phyloP scores from a whole-genome alignment of 2,113 vertebrate genomes.

The Paracanthobrama guichenoti region DNA sequence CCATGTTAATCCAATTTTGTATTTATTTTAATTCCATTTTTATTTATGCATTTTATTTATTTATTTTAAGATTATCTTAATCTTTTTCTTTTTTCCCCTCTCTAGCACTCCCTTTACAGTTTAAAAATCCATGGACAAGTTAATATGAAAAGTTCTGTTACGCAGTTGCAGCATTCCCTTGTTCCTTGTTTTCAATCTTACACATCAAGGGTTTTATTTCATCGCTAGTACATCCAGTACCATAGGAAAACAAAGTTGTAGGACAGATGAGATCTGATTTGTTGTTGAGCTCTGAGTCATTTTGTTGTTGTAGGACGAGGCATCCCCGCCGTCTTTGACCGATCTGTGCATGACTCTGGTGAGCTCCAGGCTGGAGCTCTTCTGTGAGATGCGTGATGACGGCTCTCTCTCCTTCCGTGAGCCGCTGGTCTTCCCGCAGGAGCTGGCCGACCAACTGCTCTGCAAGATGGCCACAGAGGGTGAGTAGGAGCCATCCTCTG shows the following conservation, averaged over 20 bases:
- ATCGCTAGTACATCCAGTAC: not conserved
- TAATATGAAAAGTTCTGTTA: not conserved
- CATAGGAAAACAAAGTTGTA: not conserved
- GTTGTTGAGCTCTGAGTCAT: not conserved
- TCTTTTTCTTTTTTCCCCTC: no score
- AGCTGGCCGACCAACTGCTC: conserved; percentile 93
- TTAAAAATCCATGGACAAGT: no score
- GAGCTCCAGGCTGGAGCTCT: conserved; percentile 88
- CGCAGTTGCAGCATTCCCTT: not conserved
- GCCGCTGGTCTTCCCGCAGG: conserved; percentile 93
- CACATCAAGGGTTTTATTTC: not conserved
- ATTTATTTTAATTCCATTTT: no score
- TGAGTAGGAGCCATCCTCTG: conserved; percentile 63
- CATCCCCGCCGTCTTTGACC: conserved; percentile 88
- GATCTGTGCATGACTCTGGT: conserved; percentile 93
- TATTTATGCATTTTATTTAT: no score
- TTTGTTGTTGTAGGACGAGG: conserved; percentile 81
- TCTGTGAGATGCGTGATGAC: conserved; percentile 90
- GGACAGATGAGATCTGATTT: not conserved
- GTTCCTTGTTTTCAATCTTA: not conserved
- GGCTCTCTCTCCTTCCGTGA: conserved; percentile 91
- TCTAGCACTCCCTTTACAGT: no score
- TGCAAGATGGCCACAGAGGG: conserved; percentile 94
- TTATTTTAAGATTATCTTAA: no score
- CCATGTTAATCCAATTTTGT: no score